phyloP scores from a whole-genome alignment of 2,797 vertebrate genomes.

The Tragopan temminckii region DNA sequence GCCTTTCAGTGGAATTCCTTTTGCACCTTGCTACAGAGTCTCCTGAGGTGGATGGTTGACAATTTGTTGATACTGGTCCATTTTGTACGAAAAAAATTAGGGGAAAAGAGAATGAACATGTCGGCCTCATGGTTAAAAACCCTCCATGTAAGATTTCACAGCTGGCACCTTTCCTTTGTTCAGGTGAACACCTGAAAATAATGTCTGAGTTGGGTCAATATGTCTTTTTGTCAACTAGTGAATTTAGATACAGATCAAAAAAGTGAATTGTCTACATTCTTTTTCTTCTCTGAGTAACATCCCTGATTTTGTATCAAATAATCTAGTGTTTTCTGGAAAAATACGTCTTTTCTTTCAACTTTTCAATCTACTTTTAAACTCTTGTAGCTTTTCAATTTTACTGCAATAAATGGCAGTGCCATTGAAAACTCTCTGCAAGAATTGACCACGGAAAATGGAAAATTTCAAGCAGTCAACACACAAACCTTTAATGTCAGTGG shows the following conservation, averaged over 20 bases:
- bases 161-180: background rate
- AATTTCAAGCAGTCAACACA: background rate
- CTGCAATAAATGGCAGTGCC: background rate
- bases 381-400: background rate
- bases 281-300: background rate
- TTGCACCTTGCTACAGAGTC: background rate
- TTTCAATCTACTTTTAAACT: background rate
- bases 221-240: background rate
- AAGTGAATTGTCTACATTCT: background rate
- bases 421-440: background rate
- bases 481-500: background rate
- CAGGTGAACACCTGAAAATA: background rate
- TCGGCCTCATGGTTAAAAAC: background rate
- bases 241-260: background rate
- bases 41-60: background rate
- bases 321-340: background rate
- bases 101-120: accelerated
- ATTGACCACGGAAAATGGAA: background rate
- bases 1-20: background rate
- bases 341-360: background rate
- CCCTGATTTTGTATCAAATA: background rate
- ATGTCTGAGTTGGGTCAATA: background rate
- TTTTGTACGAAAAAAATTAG: background rate
- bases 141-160: background rate
- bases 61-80: background rate